Conservation (phyloP, 2,888 invertebrate species). For the Pogonocherus hispidulus region DNA sequence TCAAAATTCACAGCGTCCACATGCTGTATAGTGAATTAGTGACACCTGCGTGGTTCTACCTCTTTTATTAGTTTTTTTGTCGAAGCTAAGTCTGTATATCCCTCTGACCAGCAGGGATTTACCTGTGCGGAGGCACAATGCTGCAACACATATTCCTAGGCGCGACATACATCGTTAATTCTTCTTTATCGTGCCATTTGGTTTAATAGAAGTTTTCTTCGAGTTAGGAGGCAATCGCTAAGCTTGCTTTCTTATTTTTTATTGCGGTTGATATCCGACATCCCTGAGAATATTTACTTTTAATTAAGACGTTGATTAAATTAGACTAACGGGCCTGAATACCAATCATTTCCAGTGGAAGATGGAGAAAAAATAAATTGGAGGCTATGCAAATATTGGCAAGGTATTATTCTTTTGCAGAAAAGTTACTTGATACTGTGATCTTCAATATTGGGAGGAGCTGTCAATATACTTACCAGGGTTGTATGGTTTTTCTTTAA, state of each 20-base stretch:
- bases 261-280: neutral
- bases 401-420: neutral
- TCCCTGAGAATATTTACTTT: neutral
- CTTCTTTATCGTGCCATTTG: slow-evolving; percentile 23
- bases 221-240: neutral
- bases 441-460: no score
- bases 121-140: neutral
- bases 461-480: no score
- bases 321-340: neutral
- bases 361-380: neutral
- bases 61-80: neutral
- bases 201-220: slow-evolving; percentile 18
- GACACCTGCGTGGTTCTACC: no score
- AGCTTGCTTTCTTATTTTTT: slow-evolving; percentile 17
- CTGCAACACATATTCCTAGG: slow-evolving; percentile 3
- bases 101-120: neutral
- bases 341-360: neutral
- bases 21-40: no score
- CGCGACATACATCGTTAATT: slow-evolving; percentile 24
- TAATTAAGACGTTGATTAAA: slow-evolving; percentile 6
- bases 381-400: neutral
- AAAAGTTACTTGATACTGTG: no score
- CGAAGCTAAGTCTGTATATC: neutral
- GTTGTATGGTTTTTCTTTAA: no score
- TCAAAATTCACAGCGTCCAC: no score